These are phyloP conservation scores for Microplitis deprimator DNA, from an alignment of 2,888 invertebrate species.

Conservation along the genomic window DNA sequence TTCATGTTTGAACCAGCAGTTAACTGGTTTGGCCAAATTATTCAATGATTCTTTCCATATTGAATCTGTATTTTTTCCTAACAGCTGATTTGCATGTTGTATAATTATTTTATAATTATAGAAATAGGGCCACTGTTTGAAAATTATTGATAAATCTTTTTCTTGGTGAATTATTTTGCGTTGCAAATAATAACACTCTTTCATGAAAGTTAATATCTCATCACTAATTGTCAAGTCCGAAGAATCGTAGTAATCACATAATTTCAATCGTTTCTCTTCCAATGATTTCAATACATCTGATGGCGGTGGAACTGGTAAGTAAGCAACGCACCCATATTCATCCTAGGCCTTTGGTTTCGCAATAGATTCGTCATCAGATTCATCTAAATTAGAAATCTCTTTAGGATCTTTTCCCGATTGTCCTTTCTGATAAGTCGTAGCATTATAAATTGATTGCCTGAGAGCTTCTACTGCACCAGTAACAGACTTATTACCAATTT, in stretches of 20 bases:
- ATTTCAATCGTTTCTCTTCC: constrained; percentile 3
- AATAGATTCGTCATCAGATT: background rate
- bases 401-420: background rate
- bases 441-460: constrained; percentile 8
- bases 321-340: constrained; percentile 4
- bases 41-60: constrained; percentile 6
- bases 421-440: background rate
- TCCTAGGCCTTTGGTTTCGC: background rate
- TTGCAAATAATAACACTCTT: constrained; percentile 2
- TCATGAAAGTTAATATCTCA: background rate
- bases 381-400: background rate
- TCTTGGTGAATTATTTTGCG: constrained; percentile 7
- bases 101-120: background rate
- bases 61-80: background rate
- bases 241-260: background rate
- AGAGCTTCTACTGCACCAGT: background rate
- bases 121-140: constrained; percentile 12
- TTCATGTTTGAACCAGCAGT: background rate
- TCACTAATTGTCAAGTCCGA: background rate
- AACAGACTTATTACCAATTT: background rate
- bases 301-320: background rate
- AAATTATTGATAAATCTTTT: constrained; percentile 1
- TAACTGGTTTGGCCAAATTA: background rate
- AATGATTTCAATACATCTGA: background rate
- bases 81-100: background rate